Evolutionary conservation across 2,797 vertebrate species (phyloP), one percentile per base, ranked within the genome.

Genomic region (Gila robusta): DNA sequence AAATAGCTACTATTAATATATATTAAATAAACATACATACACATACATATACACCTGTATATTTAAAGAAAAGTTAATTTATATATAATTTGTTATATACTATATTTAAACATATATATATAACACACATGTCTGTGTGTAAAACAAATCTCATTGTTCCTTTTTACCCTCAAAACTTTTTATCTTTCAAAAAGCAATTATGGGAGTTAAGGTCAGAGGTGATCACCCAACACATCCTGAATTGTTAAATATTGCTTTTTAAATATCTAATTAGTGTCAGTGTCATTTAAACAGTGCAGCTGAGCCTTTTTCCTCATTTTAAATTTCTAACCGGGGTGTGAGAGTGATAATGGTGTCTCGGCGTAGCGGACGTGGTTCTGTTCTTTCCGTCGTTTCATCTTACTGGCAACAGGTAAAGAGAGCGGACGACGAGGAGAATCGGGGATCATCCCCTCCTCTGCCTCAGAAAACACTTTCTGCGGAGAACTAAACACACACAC

Each of bases 361-460:
- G 91, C 86, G 8, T 98, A 98, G 73, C 95, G 96, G 56, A 98
- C 86, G 0, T 83, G 90, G 32, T 92, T 90, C 0, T 91, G 88
- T 12, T 96, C 95, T 91, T 94, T 97, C 66, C 90, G 95, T 47
- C 96, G 97, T 91, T 94, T 97, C 93, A 99, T 94, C 49, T 95
- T 96, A 91, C 94, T 98, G 47, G 92, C 62, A 17, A 93, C 81
- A 7, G 97, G 94, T 93, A 96, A 94, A 0, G 96, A 96, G 89
- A 96, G 94, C 0, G 93, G 83, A 84, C 93, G 88, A 90, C 96
- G 79, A 0, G 98, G 98, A 1, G 98, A 98, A 94, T 96, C 97
- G 71, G 98, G 97, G 92, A 99, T 98, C 91, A 98, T 7, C 11
- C 94, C 95, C 71, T 97, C 97, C 52, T 98, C 97, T 21, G 90